phyloP scores from a whole-genome alignment of 2,888 invertebrate species.

The Athalia cordata region DNA sequence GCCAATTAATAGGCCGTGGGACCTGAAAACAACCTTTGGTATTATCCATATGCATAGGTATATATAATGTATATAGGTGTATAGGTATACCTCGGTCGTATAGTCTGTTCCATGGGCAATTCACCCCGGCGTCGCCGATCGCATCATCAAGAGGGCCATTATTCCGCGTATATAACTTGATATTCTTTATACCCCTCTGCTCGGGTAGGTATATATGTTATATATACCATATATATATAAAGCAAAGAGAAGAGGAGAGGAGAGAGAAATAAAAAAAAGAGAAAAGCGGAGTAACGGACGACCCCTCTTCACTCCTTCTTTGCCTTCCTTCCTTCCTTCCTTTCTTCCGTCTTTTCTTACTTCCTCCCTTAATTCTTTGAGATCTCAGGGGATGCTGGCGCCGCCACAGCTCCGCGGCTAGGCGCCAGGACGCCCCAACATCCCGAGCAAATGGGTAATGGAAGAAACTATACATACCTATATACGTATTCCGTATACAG shows the following conservation, averaged over 20 bases:
- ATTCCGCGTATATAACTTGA: slow-evolving; percentile 23
- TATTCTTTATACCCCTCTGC: slow-evolving; percentile 8
- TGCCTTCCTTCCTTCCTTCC: neutral
- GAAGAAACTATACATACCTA: neutral
- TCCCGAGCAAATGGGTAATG: slow-evolving; percentile 14
- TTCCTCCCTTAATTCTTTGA: neutral
- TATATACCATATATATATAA: neutral
- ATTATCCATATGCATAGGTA: no score
- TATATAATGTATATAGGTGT: no score
- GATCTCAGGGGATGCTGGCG: slow-evolving; percentile 10
- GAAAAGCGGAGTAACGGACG: neutral
- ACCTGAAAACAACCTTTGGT: no score
- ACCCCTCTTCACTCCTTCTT: neutral
- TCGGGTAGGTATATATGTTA: neutral
- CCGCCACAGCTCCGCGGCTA: slow-evolving; percentile 14
- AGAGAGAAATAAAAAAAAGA: no score
- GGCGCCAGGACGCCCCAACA: slow-evolving; percentile 37
- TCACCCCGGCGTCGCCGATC: slow-evolving; percentile 24
- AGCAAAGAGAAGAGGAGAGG: neutral
- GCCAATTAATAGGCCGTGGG: no score
- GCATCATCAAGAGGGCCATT: slow-evolving; percentile 31
- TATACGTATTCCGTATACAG: neutral
- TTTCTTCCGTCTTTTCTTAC: neutral
- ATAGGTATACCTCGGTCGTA: no score
- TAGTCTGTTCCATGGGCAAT: neutral